Evolutionary conservation across 2,113 vertebrate species (phyloP).

Genomic region (Eclectus roratus): DNA sequence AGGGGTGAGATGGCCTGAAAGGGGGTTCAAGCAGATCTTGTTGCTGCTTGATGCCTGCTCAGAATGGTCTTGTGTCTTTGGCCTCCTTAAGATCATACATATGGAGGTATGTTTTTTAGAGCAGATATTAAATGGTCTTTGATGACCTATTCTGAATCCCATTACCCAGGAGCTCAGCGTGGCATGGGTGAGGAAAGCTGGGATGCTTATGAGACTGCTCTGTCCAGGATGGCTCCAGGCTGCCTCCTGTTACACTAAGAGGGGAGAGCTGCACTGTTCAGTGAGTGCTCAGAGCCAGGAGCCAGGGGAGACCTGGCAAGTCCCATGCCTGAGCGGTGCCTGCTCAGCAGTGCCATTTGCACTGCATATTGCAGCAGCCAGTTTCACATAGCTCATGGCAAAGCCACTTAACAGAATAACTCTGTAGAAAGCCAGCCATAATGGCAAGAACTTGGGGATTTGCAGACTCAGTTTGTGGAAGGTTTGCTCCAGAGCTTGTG

Average conservation of each 20-base stretch:
- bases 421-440: not conserved
- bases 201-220: not conserved
- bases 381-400: not conserved
- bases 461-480: not conserved
- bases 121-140: not conserved
- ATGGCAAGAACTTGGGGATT: not conserved
- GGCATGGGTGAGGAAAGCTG: not conserved
- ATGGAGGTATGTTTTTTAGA: not conserved
- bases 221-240: not conserved
- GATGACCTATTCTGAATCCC: not conserved
- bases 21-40: not conserved
- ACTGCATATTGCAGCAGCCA: accelerated
- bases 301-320: not conserved
- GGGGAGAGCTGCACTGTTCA: not conserved
- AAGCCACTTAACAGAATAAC: not conserved
- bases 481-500: not conserved
- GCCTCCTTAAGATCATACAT: not conserved
- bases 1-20: not conserved
- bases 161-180: not conserved
- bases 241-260: accelerated
- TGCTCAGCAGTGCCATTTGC: not conserved
- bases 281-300: accelerated
- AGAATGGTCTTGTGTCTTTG: not conserved
- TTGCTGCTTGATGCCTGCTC: not conserved
- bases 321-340: accelerated